Base-by-base conservation (phyloP, 2,888 invertebrate genomes). In the Sphaerophoria rueppellii region DNA sequence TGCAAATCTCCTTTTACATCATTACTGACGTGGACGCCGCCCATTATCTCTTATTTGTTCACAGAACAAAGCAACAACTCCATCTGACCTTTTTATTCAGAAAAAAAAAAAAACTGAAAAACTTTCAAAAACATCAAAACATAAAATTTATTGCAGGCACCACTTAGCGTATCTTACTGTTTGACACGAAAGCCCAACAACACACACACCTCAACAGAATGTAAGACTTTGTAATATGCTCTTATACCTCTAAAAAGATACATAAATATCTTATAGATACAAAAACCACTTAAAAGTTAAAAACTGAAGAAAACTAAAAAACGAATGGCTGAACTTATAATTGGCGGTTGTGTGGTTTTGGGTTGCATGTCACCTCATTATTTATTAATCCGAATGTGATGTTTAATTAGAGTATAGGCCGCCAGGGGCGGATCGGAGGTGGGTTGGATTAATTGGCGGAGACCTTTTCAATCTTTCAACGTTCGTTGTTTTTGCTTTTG, bases 301-400 rank as follows among this genome's bases (percentile, higher is more conserved):
- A 60, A 37, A 58, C 11, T 12, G 5, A 60, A 40, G 11, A 58
- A 50, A 50, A 48, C 6, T 4, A 16, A 50, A 43, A 40, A 57
- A 14, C 6, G 14, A 57, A 65, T 67, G 63, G 55, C 61, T 67
- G 12, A 82, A 70, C 72, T 72, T 82, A 24, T 82, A 78, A 83
- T 79, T 83, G 74, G 40, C 55, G 71, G 70, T 67, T 55, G 71
- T n/a, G 24, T 24, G 24, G 24, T 24, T 24, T 67, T 67, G 54
- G 67, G 72, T 71, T 79, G 82, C 71, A 79, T 74, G 79, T 74
- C 82, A 74, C 74, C 74, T 83, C 70, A 60, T 83, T 79, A 71
- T 67, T 74, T 83, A 83, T 79, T 83, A 79, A 83, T 83, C 55
- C 57, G 60, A 67, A 54, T 71, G 70, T 43, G 63, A 60, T 54